These are phyloP conservation scores for Halcyon chelicuti DNA, from an alignment of 2,797 vertebrate species.

Conservation along the genomic window DNA sequence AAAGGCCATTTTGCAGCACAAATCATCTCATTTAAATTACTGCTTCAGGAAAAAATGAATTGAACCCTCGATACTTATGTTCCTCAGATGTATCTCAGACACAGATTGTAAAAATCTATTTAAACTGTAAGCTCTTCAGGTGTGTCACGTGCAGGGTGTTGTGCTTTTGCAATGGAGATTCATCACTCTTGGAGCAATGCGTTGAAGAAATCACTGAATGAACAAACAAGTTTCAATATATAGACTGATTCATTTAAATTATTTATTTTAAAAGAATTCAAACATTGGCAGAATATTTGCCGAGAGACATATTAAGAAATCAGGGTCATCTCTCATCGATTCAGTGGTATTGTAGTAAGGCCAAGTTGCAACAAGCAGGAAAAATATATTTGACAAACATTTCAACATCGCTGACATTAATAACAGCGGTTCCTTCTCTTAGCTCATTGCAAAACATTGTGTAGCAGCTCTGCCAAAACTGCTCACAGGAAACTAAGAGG, in stretches of 20 bases:
- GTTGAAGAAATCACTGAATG: background rate
- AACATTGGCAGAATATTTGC: background rate
- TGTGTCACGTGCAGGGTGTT: accelerated
- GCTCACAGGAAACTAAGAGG: background rate
- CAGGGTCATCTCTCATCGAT: background rate
- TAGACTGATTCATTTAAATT: accelerated
- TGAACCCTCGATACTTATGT: background rate
- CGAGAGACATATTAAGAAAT: background rate
- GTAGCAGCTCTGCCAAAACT: background rate
- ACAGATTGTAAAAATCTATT: background rate
- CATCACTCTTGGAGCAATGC: background rate
- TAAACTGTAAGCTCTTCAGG: background rate
- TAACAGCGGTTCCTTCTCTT: background rate
- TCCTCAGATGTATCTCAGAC: background rate
- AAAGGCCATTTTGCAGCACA: background rate
- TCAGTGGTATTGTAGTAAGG: background rate
- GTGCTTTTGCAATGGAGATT: background rate
- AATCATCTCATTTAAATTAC: background rate
- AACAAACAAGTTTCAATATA: background rate
- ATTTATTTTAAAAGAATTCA: background rate
- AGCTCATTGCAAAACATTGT: background rate
- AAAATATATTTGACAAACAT: background rate
- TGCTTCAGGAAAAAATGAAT: background rate
- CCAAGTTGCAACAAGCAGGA: background rate
- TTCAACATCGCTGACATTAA: background rate